Base-by-base conservation (phyloP, 2,113 vertebrate genomes). In the Australoheros scitulus region DNA sequence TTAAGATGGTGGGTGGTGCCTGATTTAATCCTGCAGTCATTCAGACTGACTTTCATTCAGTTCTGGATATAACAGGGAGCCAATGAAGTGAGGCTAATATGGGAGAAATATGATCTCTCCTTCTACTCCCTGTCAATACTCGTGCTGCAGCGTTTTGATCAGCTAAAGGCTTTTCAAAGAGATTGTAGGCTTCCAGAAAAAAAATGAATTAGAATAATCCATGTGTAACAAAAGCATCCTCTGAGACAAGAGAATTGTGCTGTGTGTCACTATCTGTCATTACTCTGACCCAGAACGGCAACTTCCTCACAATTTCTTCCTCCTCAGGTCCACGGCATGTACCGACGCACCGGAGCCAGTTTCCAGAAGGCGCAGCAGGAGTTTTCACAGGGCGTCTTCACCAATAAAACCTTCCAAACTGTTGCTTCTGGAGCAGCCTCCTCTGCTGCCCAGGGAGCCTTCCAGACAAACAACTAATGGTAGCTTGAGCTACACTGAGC, bases 301-400 rank as follows among this genome's bases (percentile, higher is more conserved):
- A n/a, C 55, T 75, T 80, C 2, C 52, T 85, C 43, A 79, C 3
- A 1, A 3, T 55, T n/a, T 43, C 15, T 9, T 6, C 3, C 56
- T 60, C 72, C 3, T 29, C 92, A 99, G 98, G 97, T 98, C 56
- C 98, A 99, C 26, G 95, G 97, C 63, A 86, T 97, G 83, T 99
- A 99, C 70, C 97, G 98, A 17, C 96, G 96, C 52, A 97, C 98
- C 0, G 97, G 98, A 14, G 98, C 98, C 91, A 99, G 97, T 82
- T 99, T 99, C 95, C 97, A 98, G 34, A 97, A 98, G 89, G 98
- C 98, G 0, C 98, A 99, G 91, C 97, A 98, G 79, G 98, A 99
- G 70, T 97, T 99, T 81, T 99, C 98, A 18, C 97, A 99, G 85
- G 98, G 97, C 41, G 96, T 99, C 88, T 92, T 99, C 85, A 96